These are phyloP conservation scores for Mormyrus lacerda DNA, from an alignment of 2,113 vertebrate species.

Conservation along the genomic window DNA sequence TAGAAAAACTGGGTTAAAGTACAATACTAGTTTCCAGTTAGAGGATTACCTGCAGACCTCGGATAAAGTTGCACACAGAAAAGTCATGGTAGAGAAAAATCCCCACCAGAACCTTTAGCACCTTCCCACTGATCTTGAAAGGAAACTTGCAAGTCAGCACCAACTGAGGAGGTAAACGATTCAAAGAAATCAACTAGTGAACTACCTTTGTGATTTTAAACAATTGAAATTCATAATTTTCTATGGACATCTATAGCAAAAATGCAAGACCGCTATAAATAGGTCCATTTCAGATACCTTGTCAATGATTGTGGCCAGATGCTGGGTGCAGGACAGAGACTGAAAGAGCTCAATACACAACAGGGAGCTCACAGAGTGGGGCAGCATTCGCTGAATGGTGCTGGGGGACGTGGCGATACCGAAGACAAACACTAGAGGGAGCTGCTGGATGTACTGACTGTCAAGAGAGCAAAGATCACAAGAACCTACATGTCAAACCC, in stretches of 20 bases:
- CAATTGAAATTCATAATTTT: background rate
- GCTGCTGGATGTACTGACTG: conserved; percentile 75
- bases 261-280: background rate
- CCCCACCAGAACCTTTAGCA: conserved; percentile 81
- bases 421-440: conserved; percentile 86
- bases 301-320: conserved; percentile 81
- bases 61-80: conserved; percentile 90
- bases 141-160: conserved; percentile 74
- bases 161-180: conserved; percentile 56
- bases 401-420: conserved; percentile 91
- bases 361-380: conserved; percentile 86
- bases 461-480: conserved; percentile 9
- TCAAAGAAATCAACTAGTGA: background rate
- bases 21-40: background rate
- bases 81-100: conserved; percentile 96
- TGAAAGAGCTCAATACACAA: conserved; percentile 94
- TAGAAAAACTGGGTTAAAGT: background rate
- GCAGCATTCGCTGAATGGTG: conserved; percentile 83
- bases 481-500: background rate
- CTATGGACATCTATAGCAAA: background rate
- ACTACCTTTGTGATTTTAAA: background rate
- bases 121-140: conserved; percentile 83
- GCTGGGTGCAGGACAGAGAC: conserved; percentile 83
- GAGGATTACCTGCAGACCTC: conserved; percentile 82
- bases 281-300: conserved; percentile 63